Evolutionary conservation across 2,888 invertebrate species (phyloP), one percentile per base, ranked within the genome.

Genomic region (Latheticus oryzae): DNA sequence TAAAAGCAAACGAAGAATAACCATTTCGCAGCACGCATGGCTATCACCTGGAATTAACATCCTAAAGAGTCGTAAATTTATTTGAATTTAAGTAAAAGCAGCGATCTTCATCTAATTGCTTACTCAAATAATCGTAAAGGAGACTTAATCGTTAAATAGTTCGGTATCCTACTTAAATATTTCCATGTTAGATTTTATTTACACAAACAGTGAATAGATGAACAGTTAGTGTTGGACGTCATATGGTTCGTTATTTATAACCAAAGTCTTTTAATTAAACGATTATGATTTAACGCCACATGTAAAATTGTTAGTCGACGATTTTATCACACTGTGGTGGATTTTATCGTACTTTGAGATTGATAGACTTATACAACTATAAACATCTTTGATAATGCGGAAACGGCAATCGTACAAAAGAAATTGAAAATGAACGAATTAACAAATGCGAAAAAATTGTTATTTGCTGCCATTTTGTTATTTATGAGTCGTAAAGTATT

Each of bases 401-500:
- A 58, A 58, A 45, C 33, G 26, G 30, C 9, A 32, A n/a, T 40
- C 21, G n/a, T 32, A 15, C 5, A 26, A 37, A 5, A 12, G 26
- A 21, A 7, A 21, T 11, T 7, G n/a, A 32, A 47, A 52, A 50
- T 33, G 30, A 24, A 24, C 13, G 35, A 58, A 52, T 43, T 19
- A 45, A 15, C 47, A 47, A 53, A 53, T 52, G 35, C 7, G 30
- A 50, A 53, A 58, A 58, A 38, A n/a, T n/a, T n/a, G n/a, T n/a
- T 58, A 38, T 21, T 38, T 8, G 17, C 45, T 52, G 58, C 47
- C 52, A 53, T 53, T 58, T 58, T 40, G 28, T 58, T 58, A 58
- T 58, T 58, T 53, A 58, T 58, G 58, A 53, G 53, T 47, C 23
- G 53, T 58, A 53, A 58, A 58, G 17, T 48, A 42, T 58, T 58